Evolutionary conservation across 2,888 invertebrate species (phyloP), one percentile per base, ranked within the genome.

Genomic region (Anaspis maculata): DNA sequence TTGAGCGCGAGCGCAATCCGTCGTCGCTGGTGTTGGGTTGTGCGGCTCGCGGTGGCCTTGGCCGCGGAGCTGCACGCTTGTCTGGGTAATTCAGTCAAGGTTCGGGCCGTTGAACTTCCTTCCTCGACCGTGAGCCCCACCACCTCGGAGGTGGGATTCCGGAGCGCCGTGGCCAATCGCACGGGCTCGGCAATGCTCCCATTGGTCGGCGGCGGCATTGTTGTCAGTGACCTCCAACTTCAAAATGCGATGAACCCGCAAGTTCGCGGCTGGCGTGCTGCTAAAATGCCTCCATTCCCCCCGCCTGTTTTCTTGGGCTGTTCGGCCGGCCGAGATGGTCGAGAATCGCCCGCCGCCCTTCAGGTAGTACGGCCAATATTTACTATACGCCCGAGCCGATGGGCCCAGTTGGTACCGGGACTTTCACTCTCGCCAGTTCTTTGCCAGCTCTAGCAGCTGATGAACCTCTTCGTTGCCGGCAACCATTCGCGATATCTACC

Each of bases 141-240:
- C 56, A 56, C 49, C 31, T 41, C 14, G 32, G 31, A 50, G 58
- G 56, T 48, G 59, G 57, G 51, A 67, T n/a, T n/a, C 62, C 34
- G 29, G 23, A 54, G 48, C 44, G 42, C 52, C n/a, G n/a, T n/a
- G 47, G 46, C 58, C 66, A 67, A 61, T 60, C 49, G 45, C 37
- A 34, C 40, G 31, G 42, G 57, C 56, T 62, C 61, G 56, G 62
- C 62, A 62, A 62, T 48, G 62, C 64, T 64, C 59, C 61, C 61
- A 61, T 62, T 62, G 68, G 72, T 67, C 66, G 66, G 62, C 58
- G 56, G 57, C 60, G 57, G 71, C 71, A 73, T 66, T 70, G 73
- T 79, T 80, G 81, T 79, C 81, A 80, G 80, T 82, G 81, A 82
- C 82, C 82, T 82, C 81, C 79, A 78, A 76, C 78, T 79, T 78